These are phyloP conservation scores for Poecilia picta DNA, from an alignment of 2,797 vertebrate species.

Conservation along the genomic window DNA sequence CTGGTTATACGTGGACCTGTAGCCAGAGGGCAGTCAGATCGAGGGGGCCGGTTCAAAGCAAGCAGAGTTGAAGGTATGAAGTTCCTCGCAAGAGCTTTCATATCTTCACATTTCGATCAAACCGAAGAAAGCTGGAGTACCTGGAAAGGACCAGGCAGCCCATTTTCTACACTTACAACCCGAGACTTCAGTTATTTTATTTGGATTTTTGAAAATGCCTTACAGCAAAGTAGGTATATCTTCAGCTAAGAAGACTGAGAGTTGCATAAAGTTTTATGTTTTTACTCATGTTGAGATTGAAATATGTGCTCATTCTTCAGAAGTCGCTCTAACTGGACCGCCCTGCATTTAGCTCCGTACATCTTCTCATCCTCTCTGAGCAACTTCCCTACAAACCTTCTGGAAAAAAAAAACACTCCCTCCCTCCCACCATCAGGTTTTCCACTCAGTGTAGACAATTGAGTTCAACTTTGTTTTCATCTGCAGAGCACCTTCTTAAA, in stretches of 20 bases:
- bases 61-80: slow-evolving; percentile 3
- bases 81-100: not conserved
- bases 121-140: too few species aligned
- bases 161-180: not conserved
- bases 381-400: not conserved
- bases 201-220: too few species aligned
- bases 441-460: not conserved
- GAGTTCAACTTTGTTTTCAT: not conserved
- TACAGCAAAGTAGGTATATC: too few species aligned
- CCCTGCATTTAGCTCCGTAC: not conserved
- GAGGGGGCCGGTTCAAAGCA: not conserved
- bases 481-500: not conserved
- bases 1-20: slow-evolving; percentile 44
- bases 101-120: not conserved
- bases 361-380: not conserved
- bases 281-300: not conserved
- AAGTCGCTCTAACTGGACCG: not conserved
- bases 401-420: not conserved
- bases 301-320: not conserved
- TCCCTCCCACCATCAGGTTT: not conserved
- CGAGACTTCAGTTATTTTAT: too few species aligned
- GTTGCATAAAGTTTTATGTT: too few species aligned
- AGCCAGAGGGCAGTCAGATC: slow-evolving; percentile 12
- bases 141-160: too few species aligned
- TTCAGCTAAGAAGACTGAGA: too few species aligned